Evolutionary conservation across 2,113 vertebrate species (phyloP).

Genomic region (Aythya baeri): DNA sequence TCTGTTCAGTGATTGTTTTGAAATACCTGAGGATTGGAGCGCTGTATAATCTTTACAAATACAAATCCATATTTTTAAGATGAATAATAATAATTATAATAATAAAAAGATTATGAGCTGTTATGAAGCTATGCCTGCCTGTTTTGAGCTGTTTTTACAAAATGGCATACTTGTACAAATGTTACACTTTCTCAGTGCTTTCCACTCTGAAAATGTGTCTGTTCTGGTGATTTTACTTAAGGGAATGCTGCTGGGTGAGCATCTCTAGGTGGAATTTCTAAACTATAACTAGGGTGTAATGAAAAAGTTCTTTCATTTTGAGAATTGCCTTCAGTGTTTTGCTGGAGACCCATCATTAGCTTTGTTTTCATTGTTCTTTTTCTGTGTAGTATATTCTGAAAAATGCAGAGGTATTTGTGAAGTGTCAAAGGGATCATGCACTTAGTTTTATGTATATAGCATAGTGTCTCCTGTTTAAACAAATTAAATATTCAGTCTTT

Average conservation of each 20-base stretch:
- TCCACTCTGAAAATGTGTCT: background rate
- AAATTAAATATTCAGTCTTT: background rate
- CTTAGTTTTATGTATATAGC: background rate
- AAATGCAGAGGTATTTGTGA: background rate
- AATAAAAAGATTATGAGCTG: background rate
- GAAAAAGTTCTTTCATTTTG: background rate
- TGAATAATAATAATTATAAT: background rate
- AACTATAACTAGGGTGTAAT: accelerated
- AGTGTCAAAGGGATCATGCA: background rate
- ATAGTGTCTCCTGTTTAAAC: background rate
- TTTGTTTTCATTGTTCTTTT: background rate
- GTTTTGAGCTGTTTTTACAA: background rate
- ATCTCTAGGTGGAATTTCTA: background rate
- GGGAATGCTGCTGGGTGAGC: background rate
- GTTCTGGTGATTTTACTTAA: background rate
- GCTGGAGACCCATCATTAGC: background rate
- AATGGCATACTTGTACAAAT: background rate
- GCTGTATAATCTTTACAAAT: background rate
- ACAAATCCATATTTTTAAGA: background rate
- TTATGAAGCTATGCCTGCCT: background rate
- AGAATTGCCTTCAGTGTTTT: background rate
- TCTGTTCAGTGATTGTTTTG: background rate
- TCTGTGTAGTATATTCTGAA: background rate
- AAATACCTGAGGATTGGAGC: background rate
- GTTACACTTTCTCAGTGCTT: background rate